Conservation (phyloP, 2,113 vertebrate species). For the Mionectes macconnelli region DNA sequence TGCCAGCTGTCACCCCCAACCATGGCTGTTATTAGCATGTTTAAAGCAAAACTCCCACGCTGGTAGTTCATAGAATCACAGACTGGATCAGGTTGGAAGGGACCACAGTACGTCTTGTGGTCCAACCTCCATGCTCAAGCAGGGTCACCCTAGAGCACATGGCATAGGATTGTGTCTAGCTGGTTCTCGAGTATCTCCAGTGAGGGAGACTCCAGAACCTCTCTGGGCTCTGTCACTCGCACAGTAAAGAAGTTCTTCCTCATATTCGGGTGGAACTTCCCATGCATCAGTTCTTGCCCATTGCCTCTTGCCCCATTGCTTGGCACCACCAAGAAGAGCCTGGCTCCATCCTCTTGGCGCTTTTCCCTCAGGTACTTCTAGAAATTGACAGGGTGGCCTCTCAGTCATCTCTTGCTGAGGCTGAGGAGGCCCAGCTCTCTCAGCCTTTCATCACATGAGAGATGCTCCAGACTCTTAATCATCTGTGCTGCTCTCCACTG, state of each 20-base stretch:
- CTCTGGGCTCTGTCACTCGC: neutral
- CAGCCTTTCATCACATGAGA: neutral
- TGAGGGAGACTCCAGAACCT: neutral
- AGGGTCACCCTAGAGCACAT: neutral
- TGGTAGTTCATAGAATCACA: neutral
- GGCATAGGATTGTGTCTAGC: neutral
- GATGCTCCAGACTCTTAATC: neutral
- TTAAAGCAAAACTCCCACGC: neutral
- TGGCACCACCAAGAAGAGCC: accelerated
- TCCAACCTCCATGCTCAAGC: neutral
- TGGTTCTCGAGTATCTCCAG: neutral
- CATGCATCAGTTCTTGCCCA: neutral
- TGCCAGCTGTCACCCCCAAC: neutral
- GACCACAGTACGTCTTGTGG: accelerated
- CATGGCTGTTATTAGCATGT: accelerated
- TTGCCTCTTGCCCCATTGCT: neutral
- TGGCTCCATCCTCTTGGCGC: neutral
- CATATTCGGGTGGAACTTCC: neutral
- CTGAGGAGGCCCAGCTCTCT: neutral
- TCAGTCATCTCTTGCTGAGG: neutral
- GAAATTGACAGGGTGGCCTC: too few relatives aligned
- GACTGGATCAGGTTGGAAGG: neutral
- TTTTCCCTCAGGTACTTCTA: neutral
- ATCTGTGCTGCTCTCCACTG: neutral
- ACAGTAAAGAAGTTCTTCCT: neutral